phyloP scores from a whole-genome alignment of 2,113 vertebrate genomes.

The Hymenochirus boettgeri region DNA sequence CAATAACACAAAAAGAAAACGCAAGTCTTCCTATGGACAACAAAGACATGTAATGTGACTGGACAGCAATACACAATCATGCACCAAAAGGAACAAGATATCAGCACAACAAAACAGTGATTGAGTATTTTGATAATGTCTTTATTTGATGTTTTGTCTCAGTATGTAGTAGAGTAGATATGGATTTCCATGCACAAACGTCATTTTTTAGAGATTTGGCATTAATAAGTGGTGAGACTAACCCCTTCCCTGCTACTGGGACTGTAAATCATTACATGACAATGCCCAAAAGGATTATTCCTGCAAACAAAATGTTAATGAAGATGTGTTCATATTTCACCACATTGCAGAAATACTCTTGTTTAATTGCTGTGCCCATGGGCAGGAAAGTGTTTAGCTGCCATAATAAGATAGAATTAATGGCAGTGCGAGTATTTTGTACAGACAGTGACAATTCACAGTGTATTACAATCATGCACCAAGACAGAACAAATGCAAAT shows the following conservation, averaged over 20 bases:
- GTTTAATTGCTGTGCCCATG: slow-evolving; percentile 42
- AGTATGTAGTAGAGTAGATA: slow-evolving; percentile 45
- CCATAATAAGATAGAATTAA: slow-evolving; percentile 46
- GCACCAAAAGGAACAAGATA: slow-evolving; percentile 47
- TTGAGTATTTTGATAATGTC: slow-evolving; percentile 49
- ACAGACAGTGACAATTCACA: slow-evolving; percentile 54
- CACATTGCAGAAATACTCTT: slow-evolving; percentile 43
- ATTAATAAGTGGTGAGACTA: slow-evolving; percentile 37
- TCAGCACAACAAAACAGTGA: slow-evolving; percentile 50
- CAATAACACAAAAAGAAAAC: no score
- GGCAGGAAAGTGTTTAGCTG: slow-evolving; percentile 50
- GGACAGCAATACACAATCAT: slow-evolving; percentile 36
- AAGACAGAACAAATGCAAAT: slow-evolving; percentile 54
- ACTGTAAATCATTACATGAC: neutral
- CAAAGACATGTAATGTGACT: slow-evolving; percentile 38
- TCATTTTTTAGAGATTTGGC: slow-evolving; percentile 44
- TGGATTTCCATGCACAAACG: slow-evolving; percentile 52
- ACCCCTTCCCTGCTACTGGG: slow-evolving; percentile 12
- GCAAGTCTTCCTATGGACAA: no score
- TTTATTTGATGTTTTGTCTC: slow-evolving; percentile 57
- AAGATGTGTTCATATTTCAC: slow-evolving; percentile 29
- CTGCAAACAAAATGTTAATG: slow-evolving; percentile 2
- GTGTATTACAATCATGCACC: slow-evolving; percentile 67
- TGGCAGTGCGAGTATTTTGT: slow-evolving; percentile 52
- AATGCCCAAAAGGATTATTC: slow-evolving; percentile 2